Conservation (phyloP, 2,113 vertebrate genomes). For the Poeciliopsis occidentalis region DNA sequence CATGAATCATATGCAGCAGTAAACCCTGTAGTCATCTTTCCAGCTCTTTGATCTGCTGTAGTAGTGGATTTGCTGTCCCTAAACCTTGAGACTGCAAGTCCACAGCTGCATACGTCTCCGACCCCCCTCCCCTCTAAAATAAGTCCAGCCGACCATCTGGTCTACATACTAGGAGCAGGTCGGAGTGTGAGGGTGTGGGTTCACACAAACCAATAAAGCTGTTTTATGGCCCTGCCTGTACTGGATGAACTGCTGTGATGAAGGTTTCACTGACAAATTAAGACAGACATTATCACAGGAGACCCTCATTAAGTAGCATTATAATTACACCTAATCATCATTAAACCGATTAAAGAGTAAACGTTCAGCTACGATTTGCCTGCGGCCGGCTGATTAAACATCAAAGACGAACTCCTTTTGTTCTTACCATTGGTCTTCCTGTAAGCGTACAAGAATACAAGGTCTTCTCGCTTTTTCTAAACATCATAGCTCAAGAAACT, state of each 20-base stretch:
- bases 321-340: slow-evolving; percentile 51
- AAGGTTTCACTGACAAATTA: slow-evolving; percentile 50
- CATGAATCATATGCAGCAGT: slow-evolving; percentile 4
- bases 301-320: slow-evolving; percentile 41
- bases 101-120: slow-evolving; percentile 15
- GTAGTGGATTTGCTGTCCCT: slow-evolving; percentile 32
- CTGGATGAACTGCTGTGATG: slow-evolving; percentile 36
- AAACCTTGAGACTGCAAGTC: slow-evolving; percentile 33
- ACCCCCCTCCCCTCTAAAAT: neutral
- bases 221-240: slow-evolving; percentile 9
- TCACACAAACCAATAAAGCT: neutral
- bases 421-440: neutral
- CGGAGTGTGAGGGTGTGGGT: slow-evolving; percentile 13
- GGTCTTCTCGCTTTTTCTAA: too few relatives aligned
- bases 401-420: neutral
- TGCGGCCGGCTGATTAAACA: neutral
- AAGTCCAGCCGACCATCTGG: slow-evolving; percentile 58
- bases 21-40: neutral
- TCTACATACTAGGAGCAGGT: slow-evolving; percentile 44
- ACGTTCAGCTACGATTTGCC: slow-evolving; percentile 25
- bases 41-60: slow-evolving; percentile 28
- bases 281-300: slow-evolving; percentile 56
- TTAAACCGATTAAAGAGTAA: slow-evolving; percentile 57
- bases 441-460: neutral
- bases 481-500: too few relatives aligned